A percentile compares a stretch with the other conserved stretches of the same genome.
Evolutionary conservation across 1,140 invertebrate genomes (phyloP).

Genomic region (Scaptomyza pallida): DNA sequence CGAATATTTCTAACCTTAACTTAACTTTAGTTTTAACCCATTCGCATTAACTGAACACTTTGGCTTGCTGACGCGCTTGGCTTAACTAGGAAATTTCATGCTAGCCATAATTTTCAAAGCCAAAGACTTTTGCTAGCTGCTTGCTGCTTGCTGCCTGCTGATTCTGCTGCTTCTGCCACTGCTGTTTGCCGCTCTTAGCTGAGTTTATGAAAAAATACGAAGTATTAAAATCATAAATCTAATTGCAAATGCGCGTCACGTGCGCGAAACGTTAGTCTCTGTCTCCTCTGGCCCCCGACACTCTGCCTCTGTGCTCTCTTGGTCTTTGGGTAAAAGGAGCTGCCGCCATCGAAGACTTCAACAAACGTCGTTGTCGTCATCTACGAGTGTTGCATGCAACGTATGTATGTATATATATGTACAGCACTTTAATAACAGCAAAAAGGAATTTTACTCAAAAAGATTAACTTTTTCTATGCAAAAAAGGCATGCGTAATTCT

Average conservation of each 20-base stretch:
- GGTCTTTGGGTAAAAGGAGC: slow-evolving; percentile 56
- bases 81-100: slow-evolving; percentile 49
- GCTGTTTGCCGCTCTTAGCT: slow-evolving; percentile 33
- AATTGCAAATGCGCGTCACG: slow-evolving; percentile 79
- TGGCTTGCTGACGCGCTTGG: slow-evolving; percentile 22
- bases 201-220: slow-evolving; percentile 80
- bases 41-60: slow-evolving; percentile 51
- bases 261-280: slow-evolving; percentile 76
- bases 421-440: slow-evolving; percentile 61
- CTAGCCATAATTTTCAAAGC: slow-evolving; percentile 45
- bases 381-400: slow-evolving; percentile 50
- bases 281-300: slow-evolving; percentile 41
- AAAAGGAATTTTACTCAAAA: slow-evolving; percentile 72
- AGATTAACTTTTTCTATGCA: slow-evolving; percentile 76
- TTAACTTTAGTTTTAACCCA: slow-evolving; percentile 29
- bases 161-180: slow-evolving; percentile 12
- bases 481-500: slow-evolving; percentile 31
- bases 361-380: slow-evolving; percentile 24
- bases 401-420: slow-evolving; percentile 12
- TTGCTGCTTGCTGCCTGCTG: slow-evolving; percentile 11
- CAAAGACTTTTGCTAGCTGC: slow-evolving; percentile 27
- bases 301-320: neutral
- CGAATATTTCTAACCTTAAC: neutral
- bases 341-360: slow-evolving; percentile 41
- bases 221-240: slow-evolving; percentile 81